A percentile compares a stretch with the other conserved stretches of the same genome.
Evolutionary conservation across 1,140 invertebrate species (phyloP).

Genomic region (Phenacoccus solenopsis): DNA sequence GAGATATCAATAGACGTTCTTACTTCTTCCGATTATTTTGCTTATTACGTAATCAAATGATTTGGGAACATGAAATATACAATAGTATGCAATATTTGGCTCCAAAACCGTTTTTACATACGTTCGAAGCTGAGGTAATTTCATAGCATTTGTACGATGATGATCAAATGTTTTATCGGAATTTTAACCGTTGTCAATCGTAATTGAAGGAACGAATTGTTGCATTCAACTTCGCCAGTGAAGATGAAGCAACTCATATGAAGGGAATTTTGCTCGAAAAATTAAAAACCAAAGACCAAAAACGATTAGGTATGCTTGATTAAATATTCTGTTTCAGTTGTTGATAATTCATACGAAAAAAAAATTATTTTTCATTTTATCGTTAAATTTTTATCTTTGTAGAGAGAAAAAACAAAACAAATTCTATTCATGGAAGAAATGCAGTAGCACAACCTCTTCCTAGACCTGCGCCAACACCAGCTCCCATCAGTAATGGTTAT

Average conservation of each 20-base stretch:
- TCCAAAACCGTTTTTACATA: conserved; percentile 68
- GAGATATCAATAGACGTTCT: conserved; percentile 74
- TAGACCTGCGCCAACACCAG: neutral
- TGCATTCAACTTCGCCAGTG: conserved; percentile 84
- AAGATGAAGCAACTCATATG: conserved; percentile 68
- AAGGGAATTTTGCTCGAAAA: conserved; percentile 51
- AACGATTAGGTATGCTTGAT: conserved; percentile 37
- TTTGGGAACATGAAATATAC: conserved; percentile 93
- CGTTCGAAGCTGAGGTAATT: conserved; percentile 83
- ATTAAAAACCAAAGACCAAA: conserved; percentile 46
- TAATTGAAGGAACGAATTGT: conserved; percentile 57
- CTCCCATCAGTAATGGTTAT: neutral
- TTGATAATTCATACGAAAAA: neutral
- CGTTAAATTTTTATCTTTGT: neutral
- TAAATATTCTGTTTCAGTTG: too few species aligned
- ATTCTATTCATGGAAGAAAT: neutral
- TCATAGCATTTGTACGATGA: neutral
- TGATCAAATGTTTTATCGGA: too few species aligned
- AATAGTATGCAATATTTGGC: conserved; percentile 78
- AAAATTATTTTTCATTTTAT: neutral
- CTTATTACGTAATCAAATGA: conserved; percentile 52
- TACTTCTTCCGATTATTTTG: conserved; percentile 82
- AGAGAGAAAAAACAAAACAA: neutral
- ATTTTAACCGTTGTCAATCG: too few species aligned
- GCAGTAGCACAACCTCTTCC: neutral